A percentile compares a stretch with the other conserved stretches of the same genome.
phyloP scores from a whole-genome alignment of 2,888 invertebrate species.

The Pogonocherus hispidulus region DNA sequence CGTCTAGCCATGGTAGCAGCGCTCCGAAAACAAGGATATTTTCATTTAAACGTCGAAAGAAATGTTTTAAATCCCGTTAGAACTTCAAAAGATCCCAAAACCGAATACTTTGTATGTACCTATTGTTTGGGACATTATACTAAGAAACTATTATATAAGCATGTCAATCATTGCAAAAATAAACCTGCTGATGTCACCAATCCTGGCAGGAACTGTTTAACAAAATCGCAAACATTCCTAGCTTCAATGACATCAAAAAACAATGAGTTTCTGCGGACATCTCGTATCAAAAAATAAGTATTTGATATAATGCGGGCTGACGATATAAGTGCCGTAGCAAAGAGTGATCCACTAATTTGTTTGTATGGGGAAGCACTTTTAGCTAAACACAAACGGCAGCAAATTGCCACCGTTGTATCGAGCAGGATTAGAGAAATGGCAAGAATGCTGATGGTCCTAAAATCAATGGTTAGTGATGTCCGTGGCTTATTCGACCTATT shows the following conservation, averaged over 20 bases:
- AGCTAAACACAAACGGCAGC: constrained; percentile 42
- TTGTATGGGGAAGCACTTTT: constrained; percentile 40
- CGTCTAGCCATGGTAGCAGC: background rate
- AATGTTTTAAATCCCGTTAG: too few relatives aligned
- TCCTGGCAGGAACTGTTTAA: too few relatives aligned
- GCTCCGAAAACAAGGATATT: too few relatives aligned
- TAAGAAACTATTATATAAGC: too few relatives aligned
- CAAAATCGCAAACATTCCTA: background rate
- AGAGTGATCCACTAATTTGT: constrained; percentile 43
- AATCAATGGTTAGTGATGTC: background rate
- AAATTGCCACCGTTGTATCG: constrained; percentile 34
- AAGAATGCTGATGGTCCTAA: too few relatives aligned
- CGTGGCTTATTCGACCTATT: too few relatives aligned
- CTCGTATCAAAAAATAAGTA: constrained; percentile 38
- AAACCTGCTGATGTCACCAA: too few relatives aligned
- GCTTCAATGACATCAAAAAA: background rate
- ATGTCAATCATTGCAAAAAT: too few relatives aligned
- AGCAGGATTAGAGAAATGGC: constrained; percentile 41
- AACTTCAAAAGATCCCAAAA: too few relatives aligned
- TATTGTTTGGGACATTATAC: too few relatives aligned
- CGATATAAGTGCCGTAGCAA: constrained; percentile 36
- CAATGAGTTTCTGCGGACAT: background rate
- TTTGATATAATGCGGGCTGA: constrained; percentile 43
- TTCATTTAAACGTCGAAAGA: too few relatives aligned
- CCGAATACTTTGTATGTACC: too few relatives aligned